Percentiles rank a stretch among this genome's conserved stretches.
These are phyloP conservation scores for Semnopithecus entellus DNA, from an alignment of 2,113 vertebrate species.

Conservation along the genomic window DNA sequence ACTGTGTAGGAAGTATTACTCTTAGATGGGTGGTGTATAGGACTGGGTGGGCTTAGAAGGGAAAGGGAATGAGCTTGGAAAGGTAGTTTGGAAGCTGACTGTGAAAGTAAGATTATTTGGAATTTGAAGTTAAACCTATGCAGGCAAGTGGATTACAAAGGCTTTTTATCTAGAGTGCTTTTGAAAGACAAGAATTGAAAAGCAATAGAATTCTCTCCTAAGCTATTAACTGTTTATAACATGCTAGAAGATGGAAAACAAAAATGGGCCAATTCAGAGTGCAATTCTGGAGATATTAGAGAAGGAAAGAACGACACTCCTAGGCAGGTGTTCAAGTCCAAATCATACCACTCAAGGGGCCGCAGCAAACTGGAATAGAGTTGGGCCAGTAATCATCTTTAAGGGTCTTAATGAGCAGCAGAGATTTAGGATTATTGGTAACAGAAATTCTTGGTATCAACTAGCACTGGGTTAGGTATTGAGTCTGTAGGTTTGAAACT, in stretches of 20 bases:
- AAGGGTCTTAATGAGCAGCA: neutral
- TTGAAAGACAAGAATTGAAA: neutral
- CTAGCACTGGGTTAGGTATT: neutral
- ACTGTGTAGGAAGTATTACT: neutral
- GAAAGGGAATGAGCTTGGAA: neutral
- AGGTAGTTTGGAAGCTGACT: neutral
- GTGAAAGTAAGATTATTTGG: neutral
- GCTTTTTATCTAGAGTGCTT: neutral
- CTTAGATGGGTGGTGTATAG: neutral
- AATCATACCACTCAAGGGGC: neutral
- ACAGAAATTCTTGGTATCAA: neutral
- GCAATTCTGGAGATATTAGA: neutral
- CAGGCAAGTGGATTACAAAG: neutral
- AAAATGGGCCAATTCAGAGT: neutral
- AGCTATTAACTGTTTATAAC: neutral
- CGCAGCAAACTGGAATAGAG: neutral
- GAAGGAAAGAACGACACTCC: neutral
- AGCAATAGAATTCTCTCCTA: neutral
- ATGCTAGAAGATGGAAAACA: neutral
- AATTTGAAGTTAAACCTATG: neutral
- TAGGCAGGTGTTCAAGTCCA: neutral
- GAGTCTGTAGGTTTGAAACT: neutral
- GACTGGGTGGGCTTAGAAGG: neutral
- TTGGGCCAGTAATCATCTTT: neutral
- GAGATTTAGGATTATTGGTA: neutral